Base-by-base conservation (phyloP, 2,113 vertebrate genomes). In the Dendrocopos noguchii region DNA sequence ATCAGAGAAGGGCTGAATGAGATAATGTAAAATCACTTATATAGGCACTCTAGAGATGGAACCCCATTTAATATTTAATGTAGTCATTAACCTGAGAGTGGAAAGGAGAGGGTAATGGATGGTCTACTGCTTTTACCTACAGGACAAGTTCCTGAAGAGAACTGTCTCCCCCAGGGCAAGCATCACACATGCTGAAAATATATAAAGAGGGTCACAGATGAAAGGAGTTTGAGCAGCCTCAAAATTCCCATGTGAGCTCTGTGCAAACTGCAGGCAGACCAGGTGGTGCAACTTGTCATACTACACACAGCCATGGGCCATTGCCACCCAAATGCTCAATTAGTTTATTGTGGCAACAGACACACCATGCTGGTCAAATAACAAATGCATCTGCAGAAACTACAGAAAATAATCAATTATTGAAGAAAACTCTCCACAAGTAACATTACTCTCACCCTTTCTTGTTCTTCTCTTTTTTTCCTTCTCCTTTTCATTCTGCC, bases 1-100 rank as follows among this genome's bases (percentile, higher is more conserved):
- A 98, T 98, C 97, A 97, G 96, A 98, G 96, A 94, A 86, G 70
- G 72, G 50, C 64, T 96, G 96, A 94, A 97, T 97, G 97, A 98
- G 96, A 97, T 98, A 97, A 97, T 97, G 95, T 96, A 96, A 97
- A 97, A 97, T 97, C 96, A 97, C 97, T 98, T 97, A 97, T 76
- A 90, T 46, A 95, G 89, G 92, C 95, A 97, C 95, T 95, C 95
- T 95, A 84, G 95, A 97, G 98, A 97, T 81, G 47, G 96, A 97
- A 97, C 91, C 91, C 83, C 3, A 0, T 95, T 98, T 96, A 98
- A 98, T 98, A 98, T 97, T 98, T 98, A 97, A 98, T 97, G 94
- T 77, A 95, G 97, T 97, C 96, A 98, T 98, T 98, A 98, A 97
- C 97, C 97, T 97, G 93, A 97, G 94, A 97, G 95, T 85, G 72